These are phyloP conservation scores for Acanthoscelides obtectus DNA, from an alignment of 2,888 invertebrate genomes.

Conservation along the genomic window DNA sequence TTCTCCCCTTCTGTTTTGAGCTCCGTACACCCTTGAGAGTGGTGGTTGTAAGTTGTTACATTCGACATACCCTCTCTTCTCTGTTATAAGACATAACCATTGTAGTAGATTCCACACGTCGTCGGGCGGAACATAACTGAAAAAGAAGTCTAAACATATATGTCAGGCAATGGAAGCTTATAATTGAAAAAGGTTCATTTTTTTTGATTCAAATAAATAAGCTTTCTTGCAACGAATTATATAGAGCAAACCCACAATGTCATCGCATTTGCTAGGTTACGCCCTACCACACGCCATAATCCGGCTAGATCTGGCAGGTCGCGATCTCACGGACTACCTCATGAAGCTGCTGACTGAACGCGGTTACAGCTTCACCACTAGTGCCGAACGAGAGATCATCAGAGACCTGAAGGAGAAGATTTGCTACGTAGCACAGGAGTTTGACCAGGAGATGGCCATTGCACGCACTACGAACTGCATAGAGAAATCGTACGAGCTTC, in stretches of 20 bases:
- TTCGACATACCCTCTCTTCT: too few relatives aligned
- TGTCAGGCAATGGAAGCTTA: too few relatives aligned
- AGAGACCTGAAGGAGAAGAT: conserved; percentile 61
- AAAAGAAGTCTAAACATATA: too few relatives aligned
- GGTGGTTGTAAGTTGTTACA: too few relatives aligned
- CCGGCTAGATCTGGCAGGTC: conserved; percentile 45
- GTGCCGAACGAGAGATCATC: conserved; percentile 46
- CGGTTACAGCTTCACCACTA: conserved; percentile 46
- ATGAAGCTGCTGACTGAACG: conserved; percentile 47
- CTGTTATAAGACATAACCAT: too few relatives aligned
- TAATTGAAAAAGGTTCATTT: too few relatives aligned
- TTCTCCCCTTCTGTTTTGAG: too few relatives aligned
- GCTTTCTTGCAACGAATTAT: neutral
- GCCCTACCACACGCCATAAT: conserved; percentile 46
- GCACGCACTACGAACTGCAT: conserved; percentile 62
- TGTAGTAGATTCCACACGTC: too few relatives aligned
- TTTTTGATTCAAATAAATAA: neutral
- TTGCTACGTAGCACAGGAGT: conserved; percentile 69
- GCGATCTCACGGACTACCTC: conserved; percentile 45
- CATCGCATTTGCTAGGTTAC: conserved; percentile 36
- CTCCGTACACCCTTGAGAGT: too few relatives aligned
- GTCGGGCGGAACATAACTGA: too few relatives aligned
- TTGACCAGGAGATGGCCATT: conserved; percentile 47
- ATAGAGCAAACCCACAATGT: neutral
- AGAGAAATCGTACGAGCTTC: conserved; percentile 57